These are phyloP conservation scores for Knipowitschia caucasica DNA, from an alignment of 2,797 vertebrate genomes.

Conservation along the genomic window DNA sequence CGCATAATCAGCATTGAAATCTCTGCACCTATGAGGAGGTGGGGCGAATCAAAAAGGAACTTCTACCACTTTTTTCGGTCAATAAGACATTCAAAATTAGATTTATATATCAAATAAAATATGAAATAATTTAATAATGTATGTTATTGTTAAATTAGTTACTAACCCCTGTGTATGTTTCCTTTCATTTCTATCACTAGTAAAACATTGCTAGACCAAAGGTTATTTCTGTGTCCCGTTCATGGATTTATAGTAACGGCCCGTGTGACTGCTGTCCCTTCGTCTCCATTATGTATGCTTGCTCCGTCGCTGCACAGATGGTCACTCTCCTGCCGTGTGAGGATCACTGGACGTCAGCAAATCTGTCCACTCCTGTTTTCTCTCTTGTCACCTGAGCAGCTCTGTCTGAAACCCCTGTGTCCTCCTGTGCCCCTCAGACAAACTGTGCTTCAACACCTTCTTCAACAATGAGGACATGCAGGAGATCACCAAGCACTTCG, in stretches of 20 bases:
- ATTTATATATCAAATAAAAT: no score
- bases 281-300: background rate
- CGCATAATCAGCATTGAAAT: no score
- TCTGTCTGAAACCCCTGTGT: constrained; percentile 10
- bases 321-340: constrained; percentile 19
- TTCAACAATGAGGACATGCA: constrained; percentile 96
- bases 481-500: constrained; percentile 97
- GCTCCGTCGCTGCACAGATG: constrained; percentile 33
- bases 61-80: no score
- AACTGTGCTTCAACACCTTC: constrained; percentile 93
- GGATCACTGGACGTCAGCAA: background rate
- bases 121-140: no score
- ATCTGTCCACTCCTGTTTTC: background rate
- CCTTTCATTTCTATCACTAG: background rate
- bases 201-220: background rate
- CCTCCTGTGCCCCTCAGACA: constrained; percentile 77
- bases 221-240: background rate
- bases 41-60: no score
- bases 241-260: no score
- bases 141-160: no score
- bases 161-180: no score
- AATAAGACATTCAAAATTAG: no score
- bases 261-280: background rate
- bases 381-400: background rate
- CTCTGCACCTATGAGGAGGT: no score